phyloP scores from a whole-genome alignment of 2,888 invertebrate species.

The Coelinius sp. region DNA sequence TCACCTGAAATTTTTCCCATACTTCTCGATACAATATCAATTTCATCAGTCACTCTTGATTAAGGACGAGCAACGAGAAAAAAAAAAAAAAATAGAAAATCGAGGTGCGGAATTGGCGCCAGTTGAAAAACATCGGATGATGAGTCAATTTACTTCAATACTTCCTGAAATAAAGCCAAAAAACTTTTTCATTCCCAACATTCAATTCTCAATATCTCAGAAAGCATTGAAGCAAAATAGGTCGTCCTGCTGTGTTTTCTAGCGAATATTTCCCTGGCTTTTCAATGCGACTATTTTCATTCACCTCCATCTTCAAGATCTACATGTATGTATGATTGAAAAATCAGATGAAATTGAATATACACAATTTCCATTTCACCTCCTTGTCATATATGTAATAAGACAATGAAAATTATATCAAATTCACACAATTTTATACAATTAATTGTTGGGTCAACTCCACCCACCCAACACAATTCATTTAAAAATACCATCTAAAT shows the following conservation, averaged over 20 bases:
- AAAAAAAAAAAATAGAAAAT: too few species aligned
- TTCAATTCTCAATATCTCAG: conserved; percentile 3
- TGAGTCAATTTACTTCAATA: neutral
- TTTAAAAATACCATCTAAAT: neutral
- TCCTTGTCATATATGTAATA: too few species aligned
- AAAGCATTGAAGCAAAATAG: neutral
- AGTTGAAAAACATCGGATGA: neutral
- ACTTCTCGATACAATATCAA: neutral
- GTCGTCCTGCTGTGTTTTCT: neutral
- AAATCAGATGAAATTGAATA: neutral
- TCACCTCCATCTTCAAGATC: neutral
- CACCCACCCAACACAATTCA: neutral
- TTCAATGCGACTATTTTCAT: neutral
- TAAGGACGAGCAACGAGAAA: too few species aligned
- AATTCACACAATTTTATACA: too few species aligned
- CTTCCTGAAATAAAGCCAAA: neutral
- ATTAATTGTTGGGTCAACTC: too few species aligned
- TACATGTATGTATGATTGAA: neutral
- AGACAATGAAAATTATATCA: too few species aligned
- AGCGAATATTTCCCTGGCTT: neutral
- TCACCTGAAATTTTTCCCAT: neutral
- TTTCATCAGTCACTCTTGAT: neutral
- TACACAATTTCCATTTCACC: neutral
- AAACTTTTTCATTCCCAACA: neutral
- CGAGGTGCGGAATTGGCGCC: too few species aligned